Evolutionary conservation across 1,140 invertebrate genomes (phyloP).

Genomic region (Hycleus phaleratus): DNA sequence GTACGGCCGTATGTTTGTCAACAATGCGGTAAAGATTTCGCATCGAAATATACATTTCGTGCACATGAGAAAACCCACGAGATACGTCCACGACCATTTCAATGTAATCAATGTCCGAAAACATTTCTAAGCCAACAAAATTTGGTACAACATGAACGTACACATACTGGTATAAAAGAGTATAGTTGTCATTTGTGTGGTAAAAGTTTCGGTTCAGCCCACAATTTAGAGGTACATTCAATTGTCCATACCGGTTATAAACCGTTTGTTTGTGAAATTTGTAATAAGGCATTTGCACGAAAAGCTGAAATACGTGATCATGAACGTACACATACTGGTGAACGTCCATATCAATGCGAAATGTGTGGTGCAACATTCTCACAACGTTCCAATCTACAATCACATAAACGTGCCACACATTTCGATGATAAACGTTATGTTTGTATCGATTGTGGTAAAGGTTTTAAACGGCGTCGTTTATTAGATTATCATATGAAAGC

Average conservation of each 20-base stretch:
- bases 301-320: slow-evolving; percentile 71
- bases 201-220: slow-evolving; percentile 67
- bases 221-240: slow-evolving; percentile 68
- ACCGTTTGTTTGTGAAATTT: slow-evolving; percentile 61
- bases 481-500: slow-evolving; percentile 77
- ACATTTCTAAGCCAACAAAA: slow-evolving; percentile 69
- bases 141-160: slow-evolving; percentile 62
- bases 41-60: slow-evolving; percentile 69
- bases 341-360: slow-evolving; percentile 76
- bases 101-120: slow-evolving; percentile 61
- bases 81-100: slow-evolving; percentile 56
- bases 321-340: slow-evolving; percentile 69
- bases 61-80: slow-evolving; percentile 68
- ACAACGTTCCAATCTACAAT: slow-evolving; percentile 71
- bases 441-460: slow-evolving; percentile 60
- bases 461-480: slow-evolving; percentile 63
- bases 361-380: slow-evolving; percentile 69
- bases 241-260: slow-evolving; percentile 57
- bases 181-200: slow-evolving; percentile 65
- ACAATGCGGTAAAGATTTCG: slow-evolving; percentile 63
- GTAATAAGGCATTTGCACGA: slow-evolving; percentile 66
- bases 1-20: slow-evolving; percentile 57
- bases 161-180: slow-evolving; percentile 60
- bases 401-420: slow-evolving; percentile 71
- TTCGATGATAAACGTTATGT: slow-evolving; percentile 66